Base-by-base conservation (phyloP, 2,797 vertebrate genomes). In the Varecia variegata region DNA sequence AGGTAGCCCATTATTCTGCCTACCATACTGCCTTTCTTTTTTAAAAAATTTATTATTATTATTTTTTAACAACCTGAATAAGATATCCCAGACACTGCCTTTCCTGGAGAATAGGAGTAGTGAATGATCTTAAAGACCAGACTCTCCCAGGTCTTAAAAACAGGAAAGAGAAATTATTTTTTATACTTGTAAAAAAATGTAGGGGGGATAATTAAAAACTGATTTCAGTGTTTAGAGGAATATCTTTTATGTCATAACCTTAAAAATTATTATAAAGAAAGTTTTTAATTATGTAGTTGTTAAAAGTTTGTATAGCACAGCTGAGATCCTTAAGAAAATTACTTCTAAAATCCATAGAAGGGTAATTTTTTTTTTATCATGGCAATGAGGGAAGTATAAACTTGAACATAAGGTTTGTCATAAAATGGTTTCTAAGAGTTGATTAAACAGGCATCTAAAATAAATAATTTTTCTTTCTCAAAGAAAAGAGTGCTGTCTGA, bases 221-320 rank as follows among this genome's bases (percentile, higher is more conserved):
- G 43, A 30, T 50, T 79, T 74, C 35, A 60, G 23, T 90, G 90
- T 90, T 90, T 60, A 93, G 68, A 90, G 45, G 58, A 82, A 60
- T 15, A 76, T 35, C 23, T 93, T 92, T 54, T 43, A 68, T 62
- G 74, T 52, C 32, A 90, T 38, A 94, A 87, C 52, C 60, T 73
- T 83, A 35, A 71, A 81, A 38, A 84, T 23, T 77, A 79, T 85
- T 73, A 68, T 85, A 80, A 80, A 27, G 45, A 52, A 73, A 58
- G 38, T 58, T 96, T 73, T 93, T 30, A 54, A 88, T 91, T 88
- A 70, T 70, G 20, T 60, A 60, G 30, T 96, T 73, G 25, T 56
- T 84, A 54, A 74, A 83, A 62, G 80, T 70, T 45, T 52, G 43
- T 87, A 25, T 1, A 30, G 12, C 32, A 25, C 6, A 30, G 8